Evolutionary conservation across 2,797 vertebrate genomes (phyloP).

Genomic region (Sebastiscus albofasciatus): DNA sequence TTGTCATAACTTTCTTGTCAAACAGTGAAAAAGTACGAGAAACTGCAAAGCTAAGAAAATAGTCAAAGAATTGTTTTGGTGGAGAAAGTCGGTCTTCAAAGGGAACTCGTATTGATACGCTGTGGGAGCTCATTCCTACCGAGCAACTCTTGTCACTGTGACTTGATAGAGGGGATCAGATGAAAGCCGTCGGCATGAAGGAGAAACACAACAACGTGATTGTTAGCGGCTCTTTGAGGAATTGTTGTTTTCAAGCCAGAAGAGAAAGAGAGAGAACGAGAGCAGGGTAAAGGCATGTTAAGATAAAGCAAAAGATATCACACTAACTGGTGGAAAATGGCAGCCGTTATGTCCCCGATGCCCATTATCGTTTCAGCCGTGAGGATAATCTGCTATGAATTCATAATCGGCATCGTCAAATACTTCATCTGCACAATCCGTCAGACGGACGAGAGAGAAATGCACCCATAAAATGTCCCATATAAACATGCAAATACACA

Average conservation of each 20-base stretch:
- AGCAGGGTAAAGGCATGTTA: background rate
- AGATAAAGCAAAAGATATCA: constrained; percentile 28
- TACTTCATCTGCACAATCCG: constrained; percentile 59
- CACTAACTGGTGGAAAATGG: constrained; percentile 24
- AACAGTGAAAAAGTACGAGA: constrained; percentile 9
- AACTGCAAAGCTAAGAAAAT: constrained; percentile 14
- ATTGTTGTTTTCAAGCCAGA: constrained; percentile 26
- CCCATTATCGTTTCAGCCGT: constrained; percentile 57
- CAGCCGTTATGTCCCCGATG: constrained; percentile 53
- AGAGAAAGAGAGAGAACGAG: constrained; percentile 6
- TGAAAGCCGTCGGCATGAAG: constrained; percentile 32
- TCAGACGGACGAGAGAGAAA: constrained; percentile 22
- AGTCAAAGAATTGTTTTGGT: constrained; percentile 26
- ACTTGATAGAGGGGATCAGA: constrained; percentile 40
- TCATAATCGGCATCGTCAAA: constrained; percentile 53
- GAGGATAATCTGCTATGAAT: constrained; percentile 71
- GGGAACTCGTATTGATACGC: constrained; percentile 19
- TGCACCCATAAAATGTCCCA: constrained; percentile 3
- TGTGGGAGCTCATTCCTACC: constrained; percentile 20
- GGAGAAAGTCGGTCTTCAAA: constrained; percentile 43
- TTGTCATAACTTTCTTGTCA: constrained; percentile 31
- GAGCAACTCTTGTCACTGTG: constrained; percentile 2
- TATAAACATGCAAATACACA: constrained; percentile 23
- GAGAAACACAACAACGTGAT: constrained; percentile 25
- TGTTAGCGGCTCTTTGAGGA: constrained; percentile 38